A percentile compares a stretch with the other conserved stretches of the same genome.
Conservation (phyloP, 2,113 vertebrate species). For the Lichenostomus cassidix region DNA sequence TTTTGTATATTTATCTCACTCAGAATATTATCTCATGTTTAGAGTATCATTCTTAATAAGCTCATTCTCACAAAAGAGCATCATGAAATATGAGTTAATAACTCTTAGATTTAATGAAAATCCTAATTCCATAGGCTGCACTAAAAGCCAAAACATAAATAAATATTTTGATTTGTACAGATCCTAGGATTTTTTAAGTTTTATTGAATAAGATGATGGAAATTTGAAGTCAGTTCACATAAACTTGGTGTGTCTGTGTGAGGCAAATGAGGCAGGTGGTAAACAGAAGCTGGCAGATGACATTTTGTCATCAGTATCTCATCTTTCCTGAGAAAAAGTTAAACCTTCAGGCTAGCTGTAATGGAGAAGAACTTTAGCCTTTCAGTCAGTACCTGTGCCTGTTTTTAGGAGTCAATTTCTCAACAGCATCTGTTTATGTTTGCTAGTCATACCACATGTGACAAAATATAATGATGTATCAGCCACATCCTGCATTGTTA, state of each 20-base stretch:
- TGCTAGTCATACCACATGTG: background rate
- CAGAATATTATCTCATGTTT: background rate
- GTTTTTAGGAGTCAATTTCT: background rate
- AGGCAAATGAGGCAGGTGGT: background rate
- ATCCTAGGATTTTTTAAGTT: background rate
- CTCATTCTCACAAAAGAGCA: background rate
- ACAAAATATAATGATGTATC: background rate
- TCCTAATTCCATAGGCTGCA: background rate
- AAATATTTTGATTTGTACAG: background rate
- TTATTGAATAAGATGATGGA: background rate
- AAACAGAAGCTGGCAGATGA: background rate
- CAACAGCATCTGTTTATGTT: background rate
- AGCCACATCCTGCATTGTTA: background rate
- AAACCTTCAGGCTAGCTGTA: background rate
- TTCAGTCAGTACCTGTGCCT: background rate
- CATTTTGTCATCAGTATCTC: background rate
- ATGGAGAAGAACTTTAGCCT: background rate
- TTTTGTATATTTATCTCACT: background rate
- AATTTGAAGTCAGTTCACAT: background rate
- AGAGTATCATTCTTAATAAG: background rate
- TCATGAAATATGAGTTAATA: background rate
- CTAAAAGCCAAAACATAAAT: background rate
- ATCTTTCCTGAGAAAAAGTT: background rate
- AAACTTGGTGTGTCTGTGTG: background rate
- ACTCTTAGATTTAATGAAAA: background rate